Conservation (phyloP, 2,113 vertebrate species). For the Rhea americana region DNA sequence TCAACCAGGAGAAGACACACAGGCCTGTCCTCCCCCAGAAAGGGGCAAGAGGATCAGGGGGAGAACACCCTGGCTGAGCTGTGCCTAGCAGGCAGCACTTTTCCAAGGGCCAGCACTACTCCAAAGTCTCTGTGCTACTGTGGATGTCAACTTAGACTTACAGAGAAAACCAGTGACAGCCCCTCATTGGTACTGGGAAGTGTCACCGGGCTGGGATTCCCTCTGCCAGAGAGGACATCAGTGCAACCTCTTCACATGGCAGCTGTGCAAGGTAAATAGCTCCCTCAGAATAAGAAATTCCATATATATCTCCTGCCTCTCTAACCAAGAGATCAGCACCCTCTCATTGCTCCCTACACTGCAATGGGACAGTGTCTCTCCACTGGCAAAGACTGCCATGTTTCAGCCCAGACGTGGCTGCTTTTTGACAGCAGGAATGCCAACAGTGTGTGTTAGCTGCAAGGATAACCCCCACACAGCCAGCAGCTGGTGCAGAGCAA, state of each 20-base stretch:
- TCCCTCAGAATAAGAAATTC: neutral
- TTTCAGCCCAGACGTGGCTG: neutral
- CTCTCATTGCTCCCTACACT: neutral
- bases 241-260: neutral
- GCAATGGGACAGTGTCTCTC: neutral
- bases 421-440: no score
- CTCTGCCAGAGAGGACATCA: no score
- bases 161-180: neutral
- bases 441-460: neutral
- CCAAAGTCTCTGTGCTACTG: no score
- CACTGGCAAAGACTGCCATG: no score
- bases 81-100: no score
- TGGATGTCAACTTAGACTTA: neutral
- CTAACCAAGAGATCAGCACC: no score
- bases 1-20: no score
- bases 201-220: rapidly evolving
- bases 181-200: neutral
- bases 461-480: neutral
- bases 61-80: no score
- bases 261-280: neutral
- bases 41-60: no score
- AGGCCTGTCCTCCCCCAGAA: no score
- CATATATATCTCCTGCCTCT: neutral
- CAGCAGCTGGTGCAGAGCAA: rapidly evolving
- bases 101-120: no score